Conservation (phyloP, 1,140 invertebrate species). For the Drosophila kurseongensis region DNA sequence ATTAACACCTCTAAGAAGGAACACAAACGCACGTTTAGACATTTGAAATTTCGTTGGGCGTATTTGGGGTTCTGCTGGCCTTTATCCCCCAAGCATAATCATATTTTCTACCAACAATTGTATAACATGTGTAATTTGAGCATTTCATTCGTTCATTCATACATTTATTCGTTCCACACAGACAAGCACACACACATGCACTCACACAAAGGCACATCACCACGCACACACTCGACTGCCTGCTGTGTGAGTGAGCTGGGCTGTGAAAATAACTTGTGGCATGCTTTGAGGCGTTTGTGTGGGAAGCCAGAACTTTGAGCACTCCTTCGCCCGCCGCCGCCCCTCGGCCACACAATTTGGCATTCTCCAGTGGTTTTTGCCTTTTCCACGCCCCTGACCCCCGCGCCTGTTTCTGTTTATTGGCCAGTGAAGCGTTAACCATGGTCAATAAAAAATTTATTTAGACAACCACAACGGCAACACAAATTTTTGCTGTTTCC, state of each 20-base stretch:
- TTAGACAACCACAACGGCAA: constrained; percentile 74
- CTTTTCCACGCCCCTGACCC: constrained; percentile 41
- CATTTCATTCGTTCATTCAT: constrained; percentile 71
- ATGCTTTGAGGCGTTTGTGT: constrained; percentile 74
- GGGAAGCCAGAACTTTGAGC: constrained; percentile 39
- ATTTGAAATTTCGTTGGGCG: constrained; percentile 28
- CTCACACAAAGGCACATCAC: constrained; percentile 2
- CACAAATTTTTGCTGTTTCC: constrained; percentile 61
- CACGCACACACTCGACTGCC: constrained; percentile 22
- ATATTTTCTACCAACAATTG: constrained; percentile 73
- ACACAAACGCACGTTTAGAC: constrained; percentile 23
- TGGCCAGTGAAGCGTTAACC: constrained; percentile 78
- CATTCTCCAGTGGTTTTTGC: constrained; percentile 65
- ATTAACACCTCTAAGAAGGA: constrained; percentile 19
- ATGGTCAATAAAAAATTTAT: constrained; percentile 82
- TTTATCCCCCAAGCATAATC: constrained; percentile 63
- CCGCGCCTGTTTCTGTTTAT: constrained; percentile 52
- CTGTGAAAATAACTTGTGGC: constrained; percentile 75
- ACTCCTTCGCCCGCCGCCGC: constrained; percentile 7
- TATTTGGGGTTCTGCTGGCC: constrained; percentile 17
- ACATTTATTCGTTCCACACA: constrained; percentile 50
- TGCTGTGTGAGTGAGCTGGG: constrained; percentile 42
- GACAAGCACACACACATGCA: constrained; percentile 1
- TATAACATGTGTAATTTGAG: constrained; percentile 78
- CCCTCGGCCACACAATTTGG: constrained; percentile 1